A percentile compares a stretch with the other conserved stretches of the same genome.
Conservation (phyloP, 2,888 invertebrate species). For the Eumacrocentrus americanus region DNA sequence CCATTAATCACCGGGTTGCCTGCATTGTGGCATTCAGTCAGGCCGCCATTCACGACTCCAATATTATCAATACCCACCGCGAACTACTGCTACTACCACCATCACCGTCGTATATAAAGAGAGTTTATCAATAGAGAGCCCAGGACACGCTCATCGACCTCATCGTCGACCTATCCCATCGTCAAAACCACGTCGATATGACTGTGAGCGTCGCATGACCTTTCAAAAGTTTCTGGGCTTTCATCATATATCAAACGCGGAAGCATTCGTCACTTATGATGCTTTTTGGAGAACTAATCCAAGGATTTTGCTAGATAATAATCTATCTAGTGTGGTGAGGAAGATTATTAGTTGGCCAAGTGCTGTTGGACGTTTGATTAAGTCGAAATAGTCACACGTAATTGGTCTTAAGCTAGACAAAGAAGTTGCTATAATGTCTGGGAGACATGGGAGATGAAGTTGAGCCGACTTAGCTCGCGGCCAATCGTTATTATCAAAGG, state of each 20-base stretch:
- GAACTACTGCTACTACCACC: constrained; percentile 7
- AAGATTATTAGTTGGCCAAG: neutral
- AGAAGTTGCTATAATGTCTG: neutral
- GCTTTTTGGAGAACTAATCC: neutral
- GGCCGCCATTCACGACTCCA: constrained; percentile 41
- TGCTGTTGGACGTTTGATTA: constrained; percentile 1
- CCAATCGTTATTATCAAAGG: constrained; percentile 8
- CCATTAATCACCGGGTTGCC: constrained; percentile 40
- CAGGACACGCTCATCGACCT: constrained; percentile 40
- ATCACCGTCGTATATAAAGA: constrained; percentile 38
- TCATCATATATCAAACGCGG: constrained; percentile 12
- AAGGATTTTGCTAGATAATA: neutral
- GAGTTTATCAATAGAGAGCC: constrained; percentile 47
- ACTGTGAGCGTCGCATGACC: constrained; percentile 35
- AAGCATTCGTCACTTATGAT: neutral
- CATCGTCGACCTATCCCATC: neutral
- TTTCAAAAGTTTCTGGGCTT: constrained; percentile 36
- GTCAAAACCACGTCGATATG: constrained; percentile 22
- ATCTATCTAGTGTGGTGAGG: neutral
- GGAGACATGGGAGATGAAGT: neutral
- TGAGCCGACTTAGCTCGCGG: constrained; percentile 6
- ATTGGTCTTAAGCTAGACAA: neutral
- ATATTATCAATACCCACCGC: constrained; percentile 45
- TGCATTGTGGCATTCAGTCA: constrained; percentile 37
- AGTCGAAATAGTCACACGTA: neutral